Base-by-base conservation (phyloP, 2,888 invertebrate genomes). In the Matsumyia berberina region DNA sequence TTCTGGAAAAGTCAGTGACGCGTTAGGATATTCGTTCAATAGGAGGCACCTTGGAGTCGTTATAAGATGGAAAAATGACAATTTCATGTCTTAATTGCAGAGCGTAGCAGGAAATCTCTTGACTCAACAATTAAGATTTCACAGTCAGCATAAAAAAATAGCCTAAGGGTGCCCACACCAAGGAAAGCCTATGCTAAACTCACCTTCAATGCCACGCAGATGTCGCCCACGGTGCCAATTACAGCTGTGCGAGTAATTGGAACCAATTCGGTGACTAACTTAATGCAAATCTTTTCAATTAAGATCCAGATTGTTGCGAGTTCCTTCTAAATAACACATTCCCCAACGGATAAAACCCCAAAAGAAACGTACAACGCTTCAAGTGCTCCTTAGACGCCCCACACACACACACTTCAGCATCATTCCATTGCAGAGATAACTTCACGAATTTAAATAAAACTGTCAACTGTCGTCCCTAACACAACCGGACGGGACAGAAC, bases 391-490 rank as follows among this genome's bases (percentile, higher is more conserved):
- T n/a, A n/a, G n/a, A n/a, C 17, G 0, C 17, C 8, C 44, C 44
- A 44, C 17, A 17, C 17, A 17, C 17, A 44, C 17, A 17, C 44
- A 12, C 15, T 15, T 33, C 8, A 33, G 33, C 33, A 37, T 9
- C 1, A 37, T 11, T 42, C 15, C 31, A 19, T 53, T 12, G n/a
- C 2, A 60, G 57, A 69, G 55, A 57, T 57, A 69, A 58, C 49
- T 66, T 66, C 24, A 49, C 35, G 29, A 29, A 39, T 69, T 78
- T 46, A 67, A 78, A 78, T 83, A 73, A 67, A 78, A 60, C 44
- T 83, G 78, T 73, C 83, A 85, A 49, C 55, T 79, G 62, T 35
- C 53, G 19, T 44, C 31, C 19, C 8, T 29, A 74, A 74, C 35
- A 60, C 49, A 57, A 37, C 39, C 8, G 7, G 57, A 37, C 39